A percentile compares a stretch with the other conserved stretches of the same genome.
Conservation (phyloP, 2,113 vertebrate species). For the Psettodes erumei region DNA sequence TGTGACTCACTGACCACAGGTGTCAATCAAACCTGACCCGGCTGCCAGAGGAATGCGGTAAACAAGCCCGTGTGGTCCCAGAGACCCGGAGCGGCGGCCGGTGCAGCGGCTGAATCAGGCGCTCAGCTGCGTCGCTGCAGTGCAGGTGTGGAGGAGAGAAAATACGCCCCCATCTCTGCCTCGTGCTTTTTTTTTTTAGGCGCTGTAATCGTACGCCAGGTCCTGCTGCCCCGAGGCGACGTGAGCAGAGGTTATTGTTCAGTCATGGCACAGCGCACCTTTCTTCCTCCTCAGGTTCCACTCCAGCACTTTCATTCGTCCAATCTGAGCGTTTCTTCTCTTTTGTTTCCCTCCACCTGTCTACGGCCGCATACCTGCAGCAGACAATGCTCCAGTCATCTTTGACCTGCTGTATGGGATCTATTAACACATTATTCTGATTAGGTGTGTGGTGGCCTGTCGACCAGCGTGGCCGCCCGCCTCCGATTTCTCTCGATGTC, state of each 20-base stretch:
- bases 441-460: too few species aligned
- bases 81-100: conserved; percentile 16
- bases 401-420: background rate
- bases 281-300: conserved; percentile 61
- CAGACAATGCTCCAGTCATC: background rate
- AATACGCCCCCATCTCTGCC: conserved; percentile 38
- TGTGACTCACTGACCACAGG: conserved; percentile 70
- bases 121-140: conserved; percentile 27
- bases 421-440: too few species aligned
- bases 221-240: conserved; percentile 42
- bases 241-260: conserved; percentile 61
- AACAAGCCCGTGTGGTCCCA: conserved; percentile 65
- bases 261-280: conserved; percentile 41
- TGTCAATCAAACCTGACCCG: conserved; percentile 62
- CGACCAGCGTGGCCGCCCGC: too few species aligned
- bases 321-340: background rate
- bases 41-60: conserved; percentile 63
- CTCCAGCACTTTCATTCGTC: conserved; percentile 54
- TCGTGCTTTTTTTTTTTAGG: conserved; percentile 28
- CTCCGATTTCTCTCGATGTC: too few species aligned
- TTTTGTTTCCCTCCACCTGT: background rate
- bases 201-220: conserved; percentile 50
- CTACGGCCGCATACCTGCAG: background rate
- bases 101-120: conserved; percentile 43
- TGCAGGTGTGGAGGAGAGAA: conserved; percentile 24